Percentiles rank a stretch among this genome's conserved stretches.
These are phyloP conservation scores for Hippocampus zosterae DNA, from an alignment of 2,113 vertebrate species.

Conservation along the genomic window DNA sequence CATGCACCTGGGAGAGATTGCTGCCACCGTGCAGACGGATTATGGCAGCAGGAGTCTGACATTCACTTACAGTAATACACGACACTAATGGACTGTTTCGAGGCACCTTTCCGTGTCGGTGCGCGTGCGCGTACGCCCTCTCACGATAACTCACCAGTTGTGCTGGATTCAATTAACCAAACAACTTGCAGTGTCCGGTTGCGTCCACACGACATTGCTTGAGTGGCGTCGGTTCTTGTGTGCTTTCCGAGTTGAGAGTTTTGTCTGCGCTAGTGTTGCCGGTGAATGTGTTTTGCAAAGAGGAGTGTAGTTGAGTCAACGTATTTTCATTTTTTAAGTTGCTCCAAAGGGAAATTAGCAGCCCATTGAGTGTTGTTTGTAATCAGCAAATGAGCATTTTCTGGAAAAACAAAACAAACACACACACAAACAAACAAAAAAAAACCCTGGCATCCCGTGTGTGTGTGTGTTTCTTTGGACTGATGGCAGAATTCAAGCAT, in stretches of 20 bases:
- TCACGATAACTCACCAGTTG: neutral
- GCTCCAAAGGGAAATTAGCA: neutral
- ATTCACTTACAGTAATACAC: slow-evolving; percentile 34
- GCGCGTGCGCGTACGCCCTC: neutral
- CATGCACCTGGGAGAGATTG: slow-evolving; percentile 46
- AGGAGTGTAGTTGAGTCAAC: neutral
- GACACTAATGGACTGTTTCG: slow-evolving; percentile 24
- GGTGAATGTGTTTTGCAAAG: neutral
- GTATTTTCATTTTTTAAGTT: neutral
- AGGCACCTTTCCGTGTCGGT: neutral
- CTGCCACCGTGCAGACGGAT: slow-evolving; percentile 46
- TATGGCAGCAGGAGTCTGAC: slow-evolving; percentile 33
- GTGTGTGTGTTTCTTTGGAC: neutral
- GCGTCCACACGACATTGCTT: too few relatives aligned
- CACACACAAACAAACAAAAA: neutral
- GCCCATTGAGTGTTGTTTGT: neutral
- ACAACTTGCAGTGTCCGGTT: too few relatives aligned
- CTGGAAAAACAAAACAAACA: neutral
- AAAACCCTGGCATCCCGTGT: neutral
- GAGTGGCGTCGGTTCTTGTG: too few relatives aligned
- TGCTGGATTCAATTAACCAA: neutral
- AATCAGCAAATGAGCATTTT: neutral
- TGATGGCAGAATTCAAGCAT: neutral
- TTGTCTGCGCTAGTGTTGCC: neutral
- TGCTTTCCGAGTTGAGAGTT: neutral